A percentile compares a stretch with the other conserved stretches of the same genome.
Evolutionary conservation across 2,113 vertebrate genomes (phyloP).

Genomic region (Periophthalmus modestus): DNA sequence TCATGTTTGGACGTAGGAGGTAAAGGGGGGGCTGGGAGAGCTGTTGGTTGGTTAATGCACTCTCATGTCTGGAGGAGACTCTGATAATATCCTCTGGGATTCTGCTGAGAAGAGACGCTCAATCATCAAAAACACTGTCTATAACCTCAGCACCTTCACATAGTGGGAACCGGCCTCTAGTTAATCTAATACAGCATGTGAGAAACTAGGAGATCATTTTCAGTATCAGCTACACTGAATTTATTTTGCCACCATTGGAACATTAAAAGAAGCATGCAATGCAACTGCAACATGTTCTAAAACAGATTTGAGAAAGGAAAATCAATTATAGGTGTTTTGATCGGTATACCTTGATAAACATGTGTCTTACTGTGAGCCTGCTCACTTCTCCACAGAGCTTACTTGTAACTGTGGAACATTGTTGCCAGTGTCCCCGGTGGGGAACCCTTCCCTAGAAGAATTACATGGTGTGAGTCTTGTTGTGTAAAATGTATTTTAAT

Average conservation of each 20-base stretch:
- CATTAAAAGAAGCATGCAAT: background rate
- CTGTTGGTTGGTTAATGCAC: constrained; percentile 22
- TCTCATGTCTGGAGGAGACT: constrained; percentile 34
- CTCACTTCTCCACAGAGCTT: too few relatives aligned
- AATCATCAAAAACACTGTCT: constrained; percentile 13
- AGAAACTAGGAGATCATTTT: background rate
- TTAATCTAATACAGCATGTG: background rate
- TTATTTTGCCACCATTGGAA: background rate
- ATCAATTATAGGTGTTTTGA: too few relatives aligned
- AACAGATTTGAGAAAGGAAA: too few relatives aligned
- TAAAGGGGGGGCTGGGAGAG: background rate
- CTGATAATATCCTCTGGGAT: constrained; percentile 33
- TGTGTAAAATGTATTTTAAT: too few relatives aligned
- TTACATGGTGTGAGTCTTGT: too few relatives aligned
- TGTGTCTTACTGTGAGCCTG: too few relatives aligned
- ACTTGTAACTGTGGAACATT: too few relatives aligned
- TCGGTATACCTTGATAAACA: too few relatives aligned
- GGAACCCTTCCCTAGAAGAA: too few relatives aligned
- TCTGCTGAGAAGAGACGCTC: constrained; percentile 17
- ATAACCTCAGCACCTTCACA: background rate
- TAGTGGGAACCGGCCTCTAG: background rate
- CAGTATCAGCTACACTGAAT: background rate
- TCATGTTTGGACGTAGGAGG: background rate
- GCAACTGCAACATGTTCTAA: background rate
- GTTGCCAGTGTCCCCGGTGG: too few relatives aligned